phyloP scores from a whole-genome alignment of 2,888 invertebrate genomes.

The Strigamia transsilvanica region DNA sequence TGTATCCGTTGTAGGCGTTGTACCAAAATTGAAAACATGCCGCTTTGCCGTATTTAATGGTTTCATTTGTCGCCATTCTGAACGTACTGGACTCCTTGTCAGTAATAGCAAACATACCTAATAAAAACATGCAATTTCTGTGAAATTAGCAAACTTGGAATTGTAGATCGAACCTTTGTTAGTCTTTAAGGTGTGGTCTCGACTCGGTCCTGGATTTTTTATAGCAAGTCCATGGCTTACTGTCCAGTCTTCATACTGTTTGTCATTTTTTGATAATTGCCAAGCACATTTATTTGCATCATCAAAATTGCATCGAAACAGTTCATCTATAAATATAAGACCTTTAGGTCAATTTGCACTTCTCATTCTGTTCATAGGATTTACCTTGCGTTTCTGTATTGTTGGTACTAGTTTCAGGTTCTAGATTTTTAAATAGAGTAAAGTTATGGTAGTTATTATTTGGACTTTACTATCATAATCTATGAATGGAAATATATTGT shows the following conservation, averaged over 20 bases:
- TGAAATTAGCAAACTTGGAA: background rate
- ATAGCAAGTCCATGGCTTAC: background rate
- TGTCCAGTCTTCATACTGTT: background rate
- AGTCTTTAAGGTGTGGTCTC: background rate
- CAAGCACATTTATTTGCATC: background rate
- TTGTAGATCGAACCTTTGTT: background rate
- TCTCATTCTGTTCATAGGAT: background rate
- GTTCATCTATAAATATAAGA: background rate
- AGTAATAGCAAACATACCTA: background rate
- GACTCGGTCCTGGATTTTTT: background rate
- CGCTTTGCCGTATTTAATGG: background rate
- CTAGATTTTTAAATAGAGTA: background rate
- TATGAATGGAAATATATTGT: background rate
- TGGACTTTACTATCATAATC: too few species aligned
- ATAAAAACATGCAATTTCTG: background rate
- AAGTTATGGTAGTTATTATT: too few species aligned
- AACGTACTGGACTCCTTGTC: background rate
- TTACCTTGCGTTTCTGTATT: background rate
- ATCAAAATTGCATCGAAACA: background rate
- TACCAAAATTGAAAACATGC: conserved; percentile 38
- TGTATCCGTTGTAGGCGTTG: background rate
- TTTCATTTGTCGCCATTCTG: background rate
- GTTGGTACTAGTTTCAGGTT: background rate
- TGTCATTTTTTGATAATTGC: background rate
- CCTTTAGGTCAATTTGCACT: background rate